Percentiles rank a stretch among this genome's conserved stretches.
Evolutionary conservation across 2,797 vertebrate species (phyloP).

Genomic region (Microctenopoma stevenorrisi): DNA sequence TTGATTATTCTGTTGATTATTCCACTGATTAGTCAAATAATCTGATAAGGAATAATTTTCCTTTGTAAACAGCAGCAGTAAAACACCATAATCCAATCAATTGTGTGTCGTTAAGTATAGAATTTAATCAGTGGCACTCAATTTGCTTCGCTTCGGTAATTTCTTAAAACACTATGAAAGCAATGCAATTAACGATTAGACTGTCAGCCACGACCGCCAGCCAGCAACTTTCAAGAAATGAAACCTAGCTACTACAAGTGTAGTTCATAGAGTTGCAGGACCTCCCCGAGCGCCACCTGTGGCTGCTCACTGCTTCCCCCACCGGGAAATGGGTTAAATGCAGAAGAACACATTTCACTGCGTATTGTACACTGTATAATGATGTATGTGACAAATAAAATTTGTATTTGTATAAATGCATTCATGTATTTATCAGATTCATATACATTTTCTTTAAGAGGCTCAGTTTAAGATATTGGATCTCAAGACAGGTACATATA

Average conservation of each 20-base stretch:
- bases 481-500: neutral
- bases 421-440: neutral
- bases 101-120: conserved; percentile 1
- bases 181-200: conserved; percentile 1
- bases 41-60: too few species aligned
- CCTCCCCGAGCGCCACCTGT: too few species aligned
- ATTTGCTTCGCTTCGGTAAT: conserved; percentile 15
- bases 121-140: conserved; percentile 9
- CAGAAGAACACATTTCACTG: too few species aligned
- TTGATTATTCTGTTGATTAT: too few species aligned
- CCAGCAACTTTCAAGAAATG: neutral
- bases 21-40: too few species aligned
- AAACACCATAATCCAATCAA: conserved; percentile 4
- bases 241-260: neutral
- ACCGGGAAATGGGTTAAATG: too few species aligned
- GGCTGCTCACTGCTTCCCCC: too few species aligned
- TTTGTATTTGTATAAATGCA: neutral
- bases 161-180: conserved; percentile 8
- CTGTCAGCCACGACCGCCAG: neutral
- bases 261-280: neutral
- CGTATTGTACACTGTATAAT: too few species aligned
- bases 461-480: neutral
- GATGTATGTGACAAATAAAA: too few species aligned
- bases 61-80: neutral
- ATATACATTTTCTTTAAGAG: neutral